Base-by-base conservation (phyloP, 2,797 vertebrate species). In the Pangasius macronema region DNA sequence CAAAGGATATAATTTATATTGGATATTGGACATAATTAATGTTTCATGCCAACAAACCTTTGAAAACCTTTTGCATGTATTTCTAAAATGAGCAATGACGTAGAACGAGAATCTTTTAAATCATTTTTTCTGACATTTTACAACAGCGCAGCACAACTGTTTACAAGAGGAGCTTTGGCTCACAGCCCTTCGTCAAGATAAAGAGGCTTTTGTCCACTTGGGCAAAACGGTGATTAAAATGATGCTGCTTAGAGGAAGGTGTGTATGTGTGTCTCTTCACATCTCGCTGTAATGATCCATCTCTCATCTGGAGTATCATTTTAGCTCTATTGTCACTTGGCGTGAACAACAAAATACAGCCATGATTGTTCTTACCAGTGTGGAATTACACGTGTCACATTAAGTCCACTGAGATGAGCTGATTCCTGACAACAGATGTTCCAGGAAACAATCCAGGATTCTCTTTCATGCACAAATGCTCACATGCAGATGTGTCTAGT, bases 241-340 rank as follows among this genome's bases (percentile, higher is more conserved):
- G 20, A 59, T 1, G 22, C 36, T 39, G 61, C 36, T 30, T 51
- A 30, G 51, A 55, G 63, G 10, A 57, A 27, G n/a, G 36, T 79
- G 18, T 77, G 73, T 79, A 9, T 77, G 73, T 53, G 76, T 53
- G 1, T 82, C 42, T 59, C 33, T 83, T 75, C 20, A 20, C 8
- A 53, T 65, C 46, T 55, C 24, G 3, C 9, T 33, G 16, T 51
- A 68, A 53, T 68, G 55, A 87, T 36, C 61, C 59, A 67, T 14
- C 33, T 68, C 82, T 55, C 27, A 70, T 84, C 49, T 79, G 68
- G 63, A 68, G 63, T 27, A 57, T 70, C 61, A 85, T 85, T 85
- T 75, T 75, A 75, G 70, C 55, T 46, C 51, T 59, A 59, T 85
- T 85, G 55, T 75, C 68, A 75, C 67, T 36, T 59, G 67, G 20